Conservation (phyloP, 1,140 invertebrate genomes). For the Drosophila ironensis region DNA sequence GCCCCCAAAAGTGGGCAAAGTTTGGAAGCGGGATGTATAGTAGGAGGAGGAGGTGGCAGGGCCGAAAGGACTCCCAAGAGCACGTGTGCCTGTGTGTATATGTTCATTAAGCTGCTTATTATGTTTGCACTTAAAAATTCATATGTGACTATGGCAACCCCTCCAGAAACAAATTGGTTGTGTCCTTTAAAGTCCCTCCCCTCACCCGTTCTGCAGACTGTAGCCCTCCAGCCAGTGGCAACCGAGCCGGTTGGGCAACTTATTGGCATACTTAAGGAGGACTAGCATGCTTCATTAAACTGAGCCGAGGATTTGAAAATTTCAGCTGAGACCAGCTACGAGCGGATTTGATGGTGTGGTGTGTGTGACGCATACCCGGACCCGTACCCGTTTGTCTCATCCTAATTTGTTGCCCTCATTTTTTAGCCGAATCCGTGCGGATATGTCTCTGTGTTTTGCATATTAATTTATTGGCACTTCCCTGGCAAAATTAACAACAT, state of each 20-base stretch:
- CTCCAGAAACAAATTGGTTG: conserved; percentile 50
- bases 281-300: conserved; percentile 42
- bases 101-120: conserved; percentile 81
- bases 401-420: conserved; percentile 9
- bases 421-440: conserved; percentile 5
- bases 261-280: conserved; percentile 70
- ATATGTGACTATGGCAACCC: conserved; percentile 71
- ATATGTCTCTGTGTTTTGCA: conserved; percentile 10
- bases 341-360: conserved; percentile 17
- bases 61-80: conserved; percentile 21
- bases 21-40: too few relatives aligned
- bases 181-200: conserved; percentile 41
- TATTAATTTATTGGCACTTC: conserved; percentile 41
- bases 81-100: conserved; percentile 23
- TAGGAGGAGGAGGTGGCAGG: too few relatives aligned
- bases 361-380: too few relatives aligned
- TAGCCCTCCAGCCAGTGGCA: too few relatives aligned
- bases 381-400: neutral
- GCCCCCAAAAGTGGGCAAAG: neutral
- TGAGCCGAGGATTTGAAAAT: conserved; percentile 59
- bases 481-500: conserved; percentile 47
- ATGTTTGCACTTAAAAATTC: conserved; percentile 81
- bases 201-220: too few relatives aligned
- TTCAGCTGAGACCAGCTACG: conserved; percentile 47
- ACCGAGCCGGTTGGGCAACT: conserved; percentile 28